Evolutionary conservation across 2,797 vertebrate genomes (phyloP).

Genomic region (Gymnocypris eckloni): DNA sequence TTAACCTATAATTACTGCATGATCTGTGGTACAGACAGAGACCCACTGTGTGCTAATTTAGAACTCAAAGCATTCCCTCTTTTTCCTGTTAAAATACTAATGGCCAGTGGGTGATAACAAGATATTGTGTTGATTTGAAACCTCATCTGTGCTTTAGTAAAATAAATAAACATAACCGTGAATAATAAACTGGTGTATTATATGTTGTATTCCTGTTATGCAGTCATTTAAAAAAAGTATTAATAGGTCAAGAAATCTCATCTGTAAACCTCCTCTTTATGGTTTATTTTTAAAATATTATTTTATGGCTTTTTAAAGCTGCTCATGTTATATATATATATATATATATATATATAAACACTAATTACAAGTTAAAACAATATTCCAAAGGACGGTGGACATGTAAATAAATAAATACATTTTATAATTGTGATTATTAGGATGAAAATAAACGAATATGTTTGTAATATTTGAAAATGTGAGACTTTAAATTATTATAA

Average conservation of each 20-base stretch:
- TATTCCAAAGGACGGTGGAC: neutral
- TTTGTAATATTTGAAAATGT: neutral
- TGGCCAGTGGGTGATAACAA: conserved; percentile 13
- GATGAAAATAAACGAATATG: neutral
- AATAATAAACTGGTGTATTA: neutral
- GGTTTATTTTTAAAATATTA: neutral
- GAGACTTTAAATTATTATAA: neutral
- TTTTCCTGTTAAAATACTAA: conserved; percentile 10
- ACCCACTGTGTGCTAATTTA: conserved; percentile 33
- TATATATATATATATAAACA: no score
- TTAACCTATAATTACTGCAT: conserved; percentile 49
- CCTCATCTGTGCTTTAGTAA: conserved; percentile 41
- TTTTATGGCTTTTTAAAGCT: neutral
- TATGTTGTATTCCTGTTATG: neutral
- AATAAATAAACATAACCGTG: conserved; percentile 41
- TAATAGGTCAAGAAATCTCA: neutral
- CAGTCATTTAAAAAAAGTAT: neutral
- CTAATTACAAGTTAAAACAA: neutral
- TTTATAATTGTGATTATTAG: neutral
- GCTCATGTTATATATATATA: neutral
- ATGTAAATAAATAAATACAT: neutral
- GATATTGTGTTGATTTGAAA: conserved; percentile 50
- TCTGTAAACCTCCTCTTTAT: neutral
- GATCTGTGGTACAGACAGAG: conserved; percentile 39
- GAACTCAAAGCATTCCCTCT: conserved; percentile 39